Percentiles rank a stretch among this genome's conserved stretches.
These are phyloP conservation scores for Eupithecia subumbrata DNA, from an alignment of 2,888 invertebrate genomes.

Conservation along the genomic window DNA sequence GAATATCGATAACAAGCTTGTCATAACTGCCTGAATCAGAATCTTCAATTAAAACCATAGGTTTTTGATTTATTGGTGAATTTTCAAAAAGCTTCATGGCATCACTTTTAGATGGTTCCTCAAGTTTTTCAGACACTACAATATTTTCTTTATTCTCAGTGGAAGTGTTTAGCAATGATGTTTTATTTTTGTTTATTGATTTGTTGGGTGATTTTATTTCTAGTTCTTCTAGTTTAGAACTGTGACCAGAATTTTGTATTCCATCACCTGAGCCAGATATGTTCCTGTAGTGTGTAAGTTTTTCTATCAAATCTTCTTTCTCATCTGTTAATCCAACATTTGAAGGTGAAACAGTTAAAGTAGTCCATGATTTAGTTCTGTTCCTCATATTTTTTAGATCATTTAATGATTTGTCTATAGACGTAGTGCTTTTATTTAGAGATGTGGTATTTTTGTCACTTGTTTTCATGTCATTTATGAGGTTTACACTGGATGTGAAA, in stretches of 20 bases:
- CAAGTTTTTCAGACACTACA: constrained; percentile 4
- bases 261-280: constrained; percentile 60
- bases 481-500: constrained; percentile 52
- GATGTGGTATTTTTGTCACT: constrained; percentile 32
- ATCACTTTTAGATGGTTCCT: constrained; percentile 39
- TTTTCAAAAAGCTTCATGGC: constrained; percentile 57
- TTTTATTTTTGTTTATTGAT: constrained; percentile 27
- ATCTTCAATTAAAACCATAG: constrained; percentile 66
- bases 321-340: constrained; percentile 8
- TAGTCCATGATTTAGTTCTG: constrained; percentile 70
- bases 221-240: constrained; percentile 41
- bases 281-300: constrained; percentile 37
- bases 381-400: constrained; percentile 56
- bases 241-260: constrained; percentile 11
- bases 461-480: constrained; percentile 54
- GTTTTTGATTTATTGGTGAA: constrained; percentile 46
- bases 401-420: constrained; percentile 45
- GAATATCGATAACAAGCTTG: constrained; percentile 45
- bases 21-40: constrained; percentile 58
- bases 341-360: constrained; percentile 37
- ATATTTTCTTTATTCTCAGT: constrained; percentile 33
- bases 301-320: constrained; percentile 12
- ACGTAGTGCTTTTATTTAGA: constrained; percentile 64
- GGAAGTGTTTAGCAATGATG: constrained; percentile 3
- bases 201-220: constrained; percentile 27